Base-by-base conservation (phyloP, 2,888 invertebrate species). In the Scelioninae gen. 2 region DNA sequence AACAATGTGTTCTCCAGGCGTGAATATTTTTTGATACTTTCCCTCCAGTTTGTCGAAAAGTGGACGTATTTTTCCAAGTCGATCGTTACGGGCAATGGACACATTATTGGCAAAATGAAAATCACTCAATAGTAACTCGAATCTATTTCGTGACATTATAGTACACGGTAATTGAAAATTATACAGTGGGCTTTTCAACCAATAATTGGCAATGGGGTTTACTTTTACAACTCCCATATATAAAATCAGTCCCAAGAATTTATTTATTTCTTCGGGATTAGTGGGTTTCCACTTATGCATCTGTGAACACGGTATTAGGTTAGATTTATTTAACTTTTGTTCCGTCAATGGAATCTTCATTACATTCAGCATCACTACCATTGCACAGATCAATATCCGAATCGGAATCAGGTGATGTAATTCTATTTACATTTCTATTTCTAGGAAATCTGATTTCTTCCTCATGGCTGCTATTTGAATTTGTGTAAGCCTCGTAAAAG, bases 211-310 rank as follows among this genome's bases (percentile, higher is more conserved):
- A 10, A 71, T 63, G 15, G 48, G 61, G 55, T 31, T 64, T 37
- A 69, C 50, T 73, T 60, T 65, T 50, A 72, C 67, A 55, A 74
- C 1, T 43, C 74, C 74, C 74, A 74, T 74, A 2, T 5, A 74
- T 19, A 72, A 55, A 22, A 71, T 31, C 18, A 74, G 16, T 57
- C 74, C 68, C 35, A 74, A 58, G 64, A 77, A 74, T 50, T 77
- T 69, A 73, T 71, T 77, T 58, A 78, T 77, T 77, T 78, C 75
- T 73, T 65, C 69, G 15, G 77, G 46, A 67, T 76, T 76, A 35
- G 11, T 78, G 18, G 65, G 63, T 48, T 35, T 71, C 75, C 73
- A 78, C 69, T 73, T 74, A 63, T 77, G 77, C 67, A 75, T 35
- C 11, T 13, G 35, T 35, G 35, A 35, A 13, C n/a, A 1, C 6